Evolutionary conservation across 2,797 vertebrate species (phyloP).

Genomic region (Mormyrops boulengeri): DNA sequence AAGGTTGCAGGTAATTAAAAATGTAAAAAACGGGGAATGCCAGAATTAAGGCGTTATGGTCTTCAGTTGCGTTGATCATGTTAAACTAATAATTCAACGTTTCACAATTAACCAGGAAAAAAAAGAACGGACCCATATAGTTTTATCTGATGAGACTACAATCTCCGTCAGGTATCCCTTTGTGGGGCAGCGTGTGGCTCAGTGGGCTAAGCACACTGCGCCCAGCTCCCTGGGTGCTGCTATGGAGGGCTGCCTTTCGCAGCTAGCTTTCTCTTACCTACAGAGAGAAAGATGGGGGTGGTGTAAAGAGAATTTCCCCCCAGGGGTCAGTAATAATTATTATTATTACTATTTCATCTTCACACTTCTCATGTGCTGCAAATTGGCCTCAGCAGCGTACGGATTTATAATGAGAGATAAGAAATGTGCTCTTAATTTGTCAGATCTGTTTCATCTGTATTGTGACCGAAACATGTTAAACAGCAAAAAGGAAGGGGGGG

Average conservation of each 20-base stretch:
- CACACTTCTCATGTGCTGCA: background rate
- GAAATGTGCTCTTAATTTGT: background rate
- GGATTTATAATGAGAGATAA: background rate
- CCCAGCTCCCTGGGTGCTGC: no score
- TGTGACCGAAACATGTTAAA: background rate
- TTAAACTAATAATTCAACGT: background rate
- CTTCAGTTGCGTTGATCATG: background rate
- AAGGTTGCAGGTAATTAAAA: background rate
- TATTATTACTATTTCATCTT: background rate
- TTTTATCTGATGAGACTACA: background rate
- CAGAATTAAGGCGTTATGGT: background rate
- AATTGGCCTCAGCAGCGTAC: background rate
- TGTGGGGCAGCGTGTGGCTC: no score
- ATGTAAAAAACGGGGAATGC: background rate
- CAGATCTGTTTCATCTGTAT: background rate
- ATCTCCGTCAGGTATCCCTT: background rate
- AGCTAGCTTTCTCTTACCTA: background rate
- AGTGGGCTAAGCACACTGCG: no score
- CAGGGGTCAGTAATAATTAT: background rate
- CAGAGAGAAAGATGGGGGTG: background rate
- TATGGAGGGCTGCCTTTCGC: background rate
- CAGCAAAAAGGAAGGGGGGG: background rate
- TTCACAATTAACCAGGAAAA: background rate
- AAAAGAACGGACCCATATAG: background rate
- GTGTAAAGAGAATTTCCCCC: background rate